Evolutionary conservation across 2,888 invertebrate genomes (phyloP), one percentile per base, ranked within the genome.

Genomic region (Byasa hedistus): DNA sequence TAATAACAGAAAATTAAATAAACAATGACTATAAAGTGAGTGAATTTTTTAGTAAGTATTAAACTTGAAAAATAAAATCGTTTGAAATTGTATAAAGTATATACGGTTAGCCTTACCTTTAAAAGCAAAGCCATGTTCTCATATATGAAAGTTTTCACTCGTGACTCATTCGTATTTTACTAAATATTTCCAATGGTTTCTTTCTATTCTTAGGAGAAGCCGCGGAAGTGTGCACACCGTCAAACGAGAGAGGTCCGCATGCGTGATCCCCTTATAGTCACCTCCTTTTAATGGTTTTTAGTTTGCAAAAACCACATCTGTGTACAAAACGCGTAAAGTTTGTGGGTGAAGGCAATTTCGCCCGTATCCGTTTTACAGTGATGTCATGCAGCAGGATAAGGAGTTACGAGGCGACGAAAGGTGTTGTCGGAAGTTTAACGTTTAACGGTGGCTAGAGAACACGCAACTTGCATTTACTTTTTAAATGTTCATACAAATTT

Each of bases 271-370:
- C 81, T 78, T 77, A 80, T 80, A 74, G 76, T 70, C 74, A 76
- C 76, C 80, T 85, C 83, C 84, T 87, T 89, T 86, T 84, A 84
- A 82, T 82, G 78, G 75, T 76, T 76, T 83, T 81, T 78, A 78
- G 74, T 76, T 77, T 73, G 78, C 80, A 81, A 85, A 83, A 85
- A 81, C 78, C 77, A 77, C 77, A 73, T 76, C 73, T 73, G 75
- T 71, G 76, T 73, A 75, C 73, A 71, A 72, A 69, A 63, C 72
- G 72, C 73, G 74, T 73, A 75, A 74, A 82, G 70, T 76, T 76
- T 77, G 89, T 89, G 89, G 88, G 89, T 87, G 88, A 89, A 85
- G 86, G 84, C 81, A 85, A 89, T 87, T 89, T 87, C 85, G 81
- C 81, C 88, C 86, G 83, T 86, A 87, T 87, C 82, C 77, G 82